Percentiles rank a stretch among this genome's conserved stretches.
phyloP scores from a whole-genome alignment of 2,113 vertebrate genomes.

The Delphinapterus leucas region DNA sequence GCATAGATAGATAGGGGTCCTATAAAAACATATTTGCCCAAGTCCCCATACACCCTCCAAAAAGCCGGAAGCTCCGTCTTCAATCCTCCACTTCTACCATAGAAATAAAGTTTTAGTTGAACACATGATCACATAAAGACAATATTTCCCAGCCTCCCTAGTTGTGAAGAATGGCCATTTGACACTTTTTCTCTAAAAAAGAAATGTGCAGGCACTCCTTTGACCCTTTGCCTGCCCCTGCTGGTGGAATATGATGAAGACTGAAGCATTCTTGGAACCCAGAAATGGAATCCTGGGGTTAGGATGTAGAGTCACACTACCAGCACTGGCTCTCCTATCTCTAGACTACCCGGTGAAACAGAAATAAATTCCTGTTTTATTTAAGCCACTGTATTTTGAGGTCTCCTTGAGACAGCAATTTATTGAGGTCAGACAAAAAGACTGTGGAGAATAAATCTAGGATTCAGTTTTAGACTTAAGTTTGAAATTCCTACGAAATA shows the following conservation, averaged over 20 bases:
- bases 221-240: background rate
- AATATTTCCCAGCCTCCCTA: background rate
- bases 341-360: background rate
- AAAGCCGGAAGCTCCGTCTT: background rate
- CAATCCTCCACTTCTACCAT: background rate
- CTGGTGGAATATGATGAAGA: background rate
- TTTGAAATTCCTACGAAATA: constrained; percentile 35
- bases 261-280: background rate
- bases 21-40: background rate
- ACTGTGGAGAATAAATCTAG: background rate
- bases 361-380: constrained; percentile 7
- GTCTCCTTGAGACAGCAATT: background rate
- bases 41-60: background rate
- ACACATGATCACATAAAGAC: background rate
- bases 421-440: background rate
- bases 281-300: background rate
- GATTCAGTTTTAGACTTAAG: background rate
- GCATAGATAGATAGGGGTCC: background rate
- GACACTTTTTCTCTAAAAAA: background rate
- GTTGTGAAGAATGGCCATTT: background rate
- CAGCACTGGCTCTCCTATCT: background rate
- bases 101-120: constrained; percentile 18
- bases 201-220: background rate
- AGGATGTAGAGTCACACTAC: background rate
- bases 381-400: constrained; percentile 8